Percentiles rank a stretch among this genome's conserved stretches.
phyloP scores from a whole-genome alignment of 2,888 invertebrate genomes.

The Oeneis ivallda region DNA sequence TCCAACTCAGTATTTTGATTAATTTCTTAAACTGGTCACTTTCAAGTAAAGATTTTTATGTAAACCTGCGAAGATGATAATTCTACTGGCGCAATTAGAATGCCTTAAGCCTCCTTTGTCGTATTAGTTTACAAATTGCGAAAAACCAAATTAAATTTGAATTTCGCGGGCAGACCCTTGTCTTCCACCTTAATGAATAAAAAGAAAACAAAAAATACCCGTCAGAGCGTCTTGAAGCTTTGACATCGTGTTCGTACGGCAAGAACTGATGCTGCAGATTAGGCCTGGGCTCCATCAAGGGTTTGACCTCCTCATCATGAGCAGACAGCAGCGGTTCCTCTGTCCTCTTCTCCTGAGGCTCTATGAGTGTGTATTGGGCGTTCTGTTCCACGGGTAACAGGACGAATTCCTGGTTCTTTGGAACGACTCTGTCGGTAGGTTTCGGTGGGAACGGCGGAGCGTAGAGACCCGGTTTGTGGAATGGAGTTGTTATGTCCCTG shows the following conservation, averaged over 20 bases:
- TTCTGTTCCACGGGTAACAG: conserved; percentile 65
- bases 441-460: conserved; percentile 77
- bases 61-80: no score
- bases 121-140: no score
- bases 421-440: conserved; percentile 53
- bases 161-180: no score
- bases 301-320: conserved; percentile 63
- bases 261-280: conserved; percentile 56
- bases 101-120: no score
- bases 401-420: conserved; percentile 55
- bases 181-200: no score
- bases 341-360: conserved; percentile 57
- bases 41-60: no score
- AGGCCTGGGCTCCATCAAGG: conserved; percentile 64
- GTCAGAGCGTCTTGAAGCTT: conserved; percentile 61
- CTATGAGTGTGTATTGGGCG: conserved; percentile 65
- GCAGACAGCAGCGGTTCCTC: conserved; percentile 63
- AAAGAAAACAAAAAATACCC: conserved; percentile 37
- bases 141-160: no score
- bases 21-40: no score
- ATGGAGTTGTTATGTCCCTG: conserved; percentile 68
- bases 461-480: conserved; percentile 78
- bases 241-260: conserved; percentile 54
- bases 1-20: no score
- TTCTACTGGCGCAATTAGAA: no score